Evolutionary conservation across 2,888 invertebrate species (phyloP).

Genomic region (Lypha dubia): DNA sequence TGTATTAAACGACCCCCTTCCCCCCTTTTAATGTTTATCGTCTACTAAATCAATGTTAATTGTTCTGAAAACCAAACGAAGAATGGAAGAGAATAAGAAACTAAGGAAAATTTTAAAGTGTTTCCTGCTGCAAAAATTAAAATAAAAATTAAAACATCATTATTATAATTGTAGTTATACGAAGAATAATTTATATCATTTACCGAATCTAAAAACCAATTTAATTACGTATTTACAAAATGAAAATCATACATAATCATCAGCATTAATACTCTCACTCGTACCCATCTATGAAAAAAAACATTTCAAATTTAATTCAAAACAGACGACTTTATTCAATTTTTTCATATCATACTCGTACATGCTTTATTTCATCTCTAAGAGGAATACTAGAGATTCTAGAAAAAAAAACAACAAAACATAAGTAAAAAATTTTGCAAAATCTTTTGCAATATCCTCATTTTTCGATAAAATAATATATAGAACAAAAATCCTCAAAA

Average conservation of each 20-base stretch:
- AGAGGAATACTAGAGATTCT: conserved; percentile 1
- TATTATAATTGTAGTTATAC: conserved; percentile 38
- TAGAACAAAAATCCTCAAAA: no score
- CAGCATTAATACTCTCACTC: conserved; percentile 1
- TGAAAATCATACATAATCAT: conserved; percentile 64
- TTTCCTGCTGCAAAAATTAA: no score
- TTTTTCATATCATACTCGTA: not conserved
- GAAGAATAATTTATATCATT: conserved; percentile 44
- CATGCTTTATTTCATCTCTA: not conserved
- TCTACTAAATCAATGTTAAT: conserved; percentile 63
- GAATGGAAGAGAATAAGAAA: not conserved
- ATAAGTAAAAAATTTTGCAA: not conserved
- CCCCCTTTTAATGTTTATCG: conserved; percentile 64
- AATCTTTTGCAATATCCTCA: not conserved
- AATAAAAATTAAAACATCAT: not conserved
- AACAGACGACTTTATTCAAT: conserved; percentile 13
- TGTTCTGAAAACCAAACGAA: conserved; percentile 46
- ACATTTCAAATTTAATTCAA: conserved; percentile 32
- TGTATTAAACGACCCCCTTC: no score
- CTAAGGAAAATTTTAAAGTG: no score
- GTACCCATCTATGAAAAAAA: not conserved
- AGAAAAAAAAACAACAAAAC: not conserved
- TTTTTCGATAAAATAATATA: not conserved
- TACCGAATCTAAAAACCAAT: not conserved
- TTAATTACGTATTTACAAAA: conserved; percentile 18